Conservation (phyloP, 2,888 invertebrate species). For the Torymus auratus region DNA sequence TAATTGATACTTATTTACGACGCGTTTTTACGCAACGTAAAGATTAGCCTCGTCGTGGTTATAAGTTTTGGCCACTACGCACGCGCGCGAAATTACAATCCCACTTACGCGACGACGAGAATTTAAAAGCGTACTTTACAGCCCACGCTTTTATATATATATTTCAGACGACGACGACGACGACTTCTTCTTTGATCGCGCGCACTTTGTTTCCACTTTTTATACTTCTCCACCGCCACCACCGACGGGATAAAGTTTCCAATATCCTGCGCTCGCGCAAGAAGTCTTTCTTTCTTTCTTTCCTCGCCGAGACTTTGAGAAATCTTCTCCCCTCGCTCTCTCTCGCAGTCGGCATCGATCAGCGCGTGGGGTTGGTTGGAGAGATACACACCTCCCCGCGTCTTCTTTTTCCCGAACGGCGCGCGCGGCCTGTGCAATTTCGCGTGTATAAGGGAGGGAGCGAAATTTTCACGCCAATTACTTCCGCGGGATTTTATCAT, state of each 20-base stretch:
- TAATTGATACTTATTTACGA: too few relatives aligned
- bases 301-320: constrained; percentile 45
- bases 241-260: constrained; percentile 68
- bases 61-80: not conserved
- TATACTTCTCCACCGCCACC: constrained; percentile 40
- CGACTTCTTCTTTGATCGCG: constrained; percentile 46
- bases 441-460: constrained; percentile 20
- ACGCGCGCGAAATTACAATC: constrained; percentile 24
- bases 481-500: constrained; percentile 53
- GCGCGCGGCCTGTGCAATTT: not conserved
- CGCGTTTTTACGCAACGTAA: too few relatives aligned
- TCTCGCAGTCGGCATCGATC: constrained; percentile 37
- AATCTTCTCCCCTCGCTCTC: constrained; percentile 26
- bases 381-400: not conserved
- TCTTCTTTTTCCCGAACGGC: not conserved
- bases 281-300: constrained; percentile 6
- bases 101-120: constrained; percentile 11
- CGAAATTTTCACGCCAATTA: constrained; percentile 55
- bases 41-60: not conserved
- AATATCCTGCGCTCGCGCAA: constrained; percentile 63
- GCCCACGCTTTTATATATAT: constrained; percentile 19
- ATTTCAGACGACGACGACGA: too few relatives aligned
- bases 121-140: not conserved
- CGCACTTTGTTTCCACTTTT: constrained; percentile 48
- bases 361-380: not conserved